Percentiles rank a stretch among this genome's conserved stretches.
Evolutionary conservation across 1,140 invertebrate genomes (phyloP).

Genomic region (Drosophila kepulauana): DNA sequence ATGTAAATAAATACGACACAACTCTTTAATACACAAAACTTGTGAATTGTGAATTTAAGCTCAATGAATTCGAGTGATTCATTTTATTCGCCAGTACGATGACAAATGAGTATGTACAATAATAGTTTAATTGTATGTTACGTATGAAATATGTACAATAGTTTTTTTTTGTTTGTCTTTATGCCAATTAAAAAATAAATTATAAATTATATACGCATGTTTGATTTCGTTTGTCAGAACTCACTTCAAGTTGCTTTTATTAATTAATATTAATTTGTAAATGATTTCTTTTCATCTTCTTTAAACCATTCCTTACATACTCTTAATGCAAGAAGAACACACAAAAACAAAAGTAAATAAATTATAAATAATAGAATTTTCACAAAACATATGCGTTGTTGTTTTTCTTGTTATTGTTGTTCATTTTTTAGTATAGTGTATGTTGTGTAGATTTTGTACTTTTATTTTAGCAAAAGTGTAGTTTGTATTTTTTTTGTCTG

Average conservation of each 20-base stretch:
- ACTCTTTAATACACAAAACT: background rate
- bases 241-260: conserved; percentile 30
- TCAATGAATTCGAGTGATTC: conserved; percentile 16
- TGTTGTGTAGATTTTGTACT: conserved; percentile 41
- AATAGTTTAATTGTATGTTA: conserved; percentile 8
- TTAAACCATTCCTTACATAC: conserved; percentile 8
- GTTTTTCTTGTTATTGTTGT: conserved; percentile 20
- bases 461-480: conserved; percentile 6
- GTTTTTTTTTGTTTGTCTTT: background rate
- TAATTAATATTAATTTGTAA: conserved; percentile 21
- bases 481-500: conserved; percentile 23
- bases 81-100: conserved; percentile 1
- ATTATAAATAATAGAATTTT: conserved; percentile 13
- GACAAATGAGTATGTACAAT: conserved; percentile 24
- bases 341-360: conserved; percentile 21
- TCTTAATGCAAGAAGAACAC: conserved; percentile 5
- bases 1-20: background rate
- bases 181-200: conserved; percentile 11
- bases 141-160: conserved; percentile 23
- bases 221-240: conserved; percentile 33
- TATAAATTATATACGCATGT: conserved; percentile 55
- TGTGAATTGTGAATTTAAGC: conserved; percentile 2
- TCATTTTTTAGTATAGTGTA: conserved; percentile 38
- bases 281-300: conserved; percentile 36
- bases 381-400: conserved; percentile 23